Percentiles rank a stretch among this genome's conserved stretches.
Conservation (phyloP, 2,888 invertebrate genomes). For the Muschampia staudingeri region DNA sequence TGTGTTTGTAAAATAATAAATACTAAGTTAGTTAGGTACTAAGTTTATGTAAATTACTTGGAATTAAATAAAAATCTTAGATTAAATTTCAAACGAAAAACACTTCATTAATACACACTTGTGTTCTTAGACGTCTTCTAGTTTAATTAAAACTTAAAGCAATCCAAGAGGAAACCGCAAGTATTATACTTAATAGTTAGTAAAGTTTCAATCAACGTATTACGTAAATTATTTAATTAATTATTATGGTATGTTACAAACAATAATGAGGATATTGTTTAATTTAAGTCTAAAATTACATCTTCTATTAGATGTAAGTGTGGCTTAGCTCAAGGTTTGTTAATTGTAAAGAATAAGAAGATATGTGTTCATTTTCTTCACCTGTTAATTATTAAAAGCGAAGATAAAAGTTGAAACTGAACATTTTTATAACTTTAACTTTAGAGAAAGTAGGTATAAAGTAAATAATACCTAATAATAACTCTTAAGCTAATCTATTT, state of each 20-base stretch:
- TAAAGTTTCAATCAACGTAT: conserved; percentile 2
- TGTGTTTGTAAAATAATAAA: no score
- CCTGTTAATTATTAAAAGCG: no score
- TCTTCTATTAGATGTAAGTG: neutral
- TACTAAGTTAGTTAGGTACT: no score
- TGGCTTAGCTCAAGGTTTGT: neutral
- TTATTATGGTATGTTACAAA: neutral
- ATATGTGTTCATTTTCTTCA: no score
- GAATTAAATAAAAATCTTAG: no score
- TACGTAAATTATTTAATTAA: neutral
- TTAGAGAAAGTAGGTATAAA: no score
- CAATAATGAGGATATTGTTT: neutral
- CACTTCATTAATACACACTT: neutral
- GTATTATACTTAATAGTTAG: neutral
- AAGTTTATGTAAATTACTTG: no score
- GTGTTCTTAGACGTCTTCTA: neutral
- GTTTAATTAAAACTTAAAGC: conserved; percentile 8
- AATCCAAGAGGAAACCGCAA: neutral
- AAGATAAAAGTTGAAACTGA: no score
- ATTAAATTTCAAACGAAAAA: no score
- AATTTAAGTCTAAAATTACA: conserved; percentile 4
- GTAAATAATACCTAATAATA: no score
- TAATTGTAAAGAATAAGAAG: neutral
- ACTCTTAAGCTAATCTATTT: no score
- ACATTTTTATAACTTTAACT: no score